phyloP scores from a whole-genome alignment of 2,797 vertebrate species.

The Ctenochaetus hawaiiensis region DNA sequence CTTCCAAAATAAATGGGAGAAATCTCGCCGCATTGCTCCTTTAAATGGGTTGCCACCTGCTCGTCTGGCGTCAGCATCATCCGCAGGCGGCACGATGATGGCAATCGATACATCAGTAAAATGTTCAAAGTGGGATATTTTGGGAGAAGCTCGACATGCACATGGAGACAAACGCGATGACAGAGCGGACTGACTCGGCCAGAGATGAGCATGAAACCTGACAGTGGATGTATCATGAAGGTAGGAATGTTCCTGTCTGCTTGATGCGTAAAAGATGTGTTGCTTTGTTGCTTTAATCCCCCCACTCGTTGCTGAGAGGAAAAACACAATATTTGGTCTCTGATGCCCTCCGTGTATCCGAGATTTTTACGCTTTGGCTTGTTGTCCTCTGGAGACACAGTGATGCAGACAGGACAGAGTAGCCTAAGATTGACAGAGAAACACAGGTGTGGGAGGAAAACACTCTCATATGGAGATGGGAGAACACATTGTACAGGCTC shows the following conservation, averaged over 20 bases:
- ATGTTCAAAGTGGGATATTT: conserved; percentile 54
- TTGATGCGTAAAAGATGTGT: not conserved
- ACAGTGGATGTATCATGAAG: conserved; percentile 18
- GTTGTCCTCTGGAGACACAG: not conserved
- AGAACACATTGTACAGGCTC: conserved; percentile 30
- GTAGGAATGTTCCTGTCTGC: conserved; percentile 27
- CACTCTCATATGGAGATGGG: not conserved
- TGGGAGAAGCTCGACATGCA: conserved; percentile 31
- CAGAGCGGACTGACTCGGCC: not conserved
- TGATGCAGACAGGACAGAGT: conserved; percentile 1
- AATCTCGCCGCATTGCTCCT: conserved; percentile 60
- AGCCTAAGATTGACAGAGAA: not conserved
- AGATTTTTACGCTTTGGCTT: not conserved
- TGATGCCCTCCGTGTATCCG: not conserved
- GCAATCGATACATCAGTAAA: conserved; percentile 63
- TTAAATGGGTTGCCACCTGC: conserved; percentile 73
- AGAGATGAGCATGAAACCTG: not conserved
- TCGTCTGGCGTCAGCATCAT: conserved; percentile 70
- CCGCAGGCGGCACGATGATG: conserved; percentile 65
- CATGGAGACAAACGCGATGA: not conserved
- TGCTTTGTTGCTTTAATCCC: not conserved
- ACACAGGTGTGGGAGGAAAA: conserved; percentile 13
- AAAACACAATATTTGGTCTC: not conserved
- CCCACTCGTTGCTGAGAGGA: not conserved
- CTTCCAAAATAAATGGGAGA: not conserved